Conservation (phyloP, 2,797 vertebrate genomes). For the Potorous gilbertii region DNA sequence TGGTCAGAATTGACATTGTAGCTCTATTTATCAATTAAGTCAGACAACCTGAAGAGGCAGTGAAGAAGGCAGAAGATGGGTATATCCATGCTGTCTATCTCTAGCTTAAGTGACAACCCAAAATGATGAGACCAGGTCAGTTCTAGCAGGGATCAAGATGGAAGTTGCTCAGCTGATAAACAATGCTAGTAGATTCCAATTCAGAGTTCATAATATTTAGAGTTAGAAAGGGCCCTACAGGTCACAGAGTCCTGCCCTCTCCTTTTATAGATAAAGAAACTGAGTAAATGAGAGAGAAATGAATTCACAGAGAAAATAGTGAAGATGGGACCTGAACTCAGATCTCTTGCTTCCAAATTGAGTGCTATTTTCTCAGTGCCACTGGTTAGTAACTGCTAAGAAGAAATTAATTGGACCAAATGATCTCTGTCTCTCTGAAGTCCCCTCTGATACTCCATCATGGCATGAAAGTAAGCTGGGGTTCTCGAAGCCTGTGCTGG, state of each 20-base stretch:
- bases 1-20: neutral
- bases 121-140: neutral
- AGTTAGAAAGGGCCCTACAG: neutral
- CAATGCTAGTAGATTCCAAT: neutral
- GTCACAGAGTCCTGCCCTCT: neutral
- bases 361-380: too few species aligned
- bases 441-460: neutral
- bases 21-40: neutral
- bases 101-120: neutral
- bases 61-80: neutral
- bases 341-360: too few species aligned
- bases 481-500: neutral
- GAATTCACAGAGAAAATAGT: too few species aligned
- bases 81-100: neutral
- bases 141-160: neutral
- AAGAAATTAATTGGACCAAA: neutral
- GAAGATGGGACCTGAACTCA: too few species aligned
- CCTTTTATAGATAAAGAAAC: neutral
- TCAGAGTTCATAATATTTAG: neutral
- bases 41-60: neutral
- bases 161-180: neutral
- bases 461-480: neutral
- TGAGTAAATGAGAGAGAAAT: neutral
- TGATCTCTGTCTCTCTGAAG: neutral
- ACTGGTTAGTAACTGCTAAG: neutral